phyloP scores from a whole-genome alignment of 2,888 invertebrate species.

The Agrenia bidenticulata region DNA sequence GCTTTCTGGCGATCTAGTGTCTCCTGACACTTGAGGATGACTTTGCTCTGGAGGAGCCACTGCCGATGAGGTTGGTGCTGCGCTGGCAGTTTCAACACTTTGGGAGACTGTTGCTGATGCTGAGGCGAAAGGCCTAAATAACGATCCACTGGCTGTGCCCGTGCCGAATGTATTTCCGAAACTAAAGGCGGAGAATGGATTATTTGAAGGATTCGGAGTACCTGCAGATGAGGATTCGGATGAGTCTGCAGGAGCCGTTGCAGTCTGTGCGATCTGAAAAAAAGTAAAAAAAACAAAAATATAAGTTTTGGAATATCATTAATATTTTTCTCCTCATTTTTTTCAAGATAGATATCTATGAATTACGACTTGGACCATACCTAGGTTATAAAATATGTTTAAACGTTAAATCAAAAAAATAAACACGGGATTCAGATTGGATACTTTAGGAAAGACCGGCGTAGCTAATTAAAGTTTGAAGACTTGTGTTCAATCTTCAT shows the following conservation, averaged over 20 bases:
- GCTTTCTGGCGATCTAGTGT: constrained; percentile 10
- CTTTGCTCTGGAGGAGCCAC: background rate
- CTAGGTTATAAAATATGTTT: too few species aligned
- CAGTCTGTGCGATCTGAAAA: constrained; percentile 5
- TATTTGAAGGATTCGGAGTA: background rate
- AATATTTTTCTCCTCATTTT: too few species aligned
- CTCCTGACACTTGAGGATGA: background rate
- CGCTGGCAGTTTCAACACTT: background rate
- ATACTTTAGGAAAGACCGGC: too few species aligned
- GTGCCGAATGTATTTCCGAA: background rate
- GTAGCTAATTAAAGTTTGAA: too few species aligned
- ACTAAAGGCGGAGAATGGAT: constrained; percentile 4
- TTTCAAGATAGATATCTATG: too few species aligned
- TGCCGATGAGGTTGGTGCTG: background rate
- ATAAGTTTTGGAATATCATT: too few species aligned
- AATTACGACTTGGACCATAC: too few species aligned
- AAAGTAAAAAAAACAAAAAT: too few species aligned
- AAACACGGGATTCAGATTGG: too few species aligned
- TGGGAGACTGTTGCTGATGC: background rate
- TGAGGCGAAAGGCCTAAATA: constrained; percentile 15
- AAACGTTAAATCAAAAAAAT: too few species aligned
- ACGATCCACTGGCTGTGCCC: background rate
- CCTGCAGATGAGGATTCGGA: constrained; percentile 13
- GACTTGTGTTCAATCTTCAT: background rate
- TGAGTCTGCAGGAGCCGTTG: constrained; percentile 16